A percentile compares a stretch with the other conserved stretches of the same genome.
phyloP scores from a whole-genome alignment of 2,797 vertebrate species.

The Hyperoplus lanceolatus region DNA sequence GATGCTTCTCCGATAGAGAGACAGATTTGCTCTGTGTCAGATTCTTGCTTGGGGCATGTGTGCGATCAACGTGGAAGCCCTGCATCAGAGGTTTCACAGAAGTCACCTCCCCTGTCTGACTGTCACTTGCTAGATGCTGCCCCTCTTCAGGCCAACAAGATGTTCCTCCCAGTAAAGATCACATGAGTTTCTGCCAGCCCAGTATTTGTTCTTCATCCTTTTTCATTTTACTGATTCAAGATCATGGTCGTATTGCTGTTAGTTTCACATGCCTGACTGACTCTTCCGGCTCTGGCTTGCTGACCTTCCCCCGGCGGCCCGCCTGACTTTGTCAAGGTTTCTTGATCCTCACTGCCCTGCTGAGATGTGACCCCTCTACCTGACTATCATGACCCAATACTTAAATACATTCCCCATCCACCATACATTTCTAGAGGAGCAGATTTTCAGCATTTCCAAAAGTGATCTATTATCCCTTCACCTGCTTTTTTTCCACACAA shows the following conservation, averaged over 20 bases:
- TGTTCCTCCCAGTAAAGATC: constrained; percentile 54
- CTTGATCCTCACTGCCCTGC: constrained; percentile 64
- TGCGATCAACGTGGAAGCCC: constrained; percentile 33
- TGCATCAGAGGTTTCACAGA: constrained; percentile 45
- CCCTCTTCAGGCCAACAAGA: constrained; percentile 44
- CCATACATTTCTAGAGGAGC: constrained; percentile 19
- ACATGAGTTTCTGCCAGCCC: constrained; percentile 32
- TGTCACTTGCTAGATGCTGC: constrained; percentile 54
- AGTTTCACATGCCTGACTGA: constrained; percentile 60
- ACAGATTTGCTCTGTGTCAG: constrained; percentile 37
- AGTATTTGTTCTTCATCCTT: constrained; percentile 29
- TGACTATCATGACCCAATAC: constrained; percentile 50
- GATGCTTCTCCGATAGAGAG: constrained; percentile 24
- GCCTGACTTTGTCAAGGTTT: constrained; percentile 47
- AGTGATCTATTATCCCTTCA: constrained; percentile 15
- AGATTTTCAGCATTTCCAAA: constrained; percentile 37
- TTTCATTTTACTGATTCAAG: constrained; percentile 44
- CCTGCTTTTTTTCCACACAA: neutral
- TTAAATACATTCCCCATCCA: constrained; percentile 38
- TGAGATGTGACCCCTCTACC: constrained; percentile 62
- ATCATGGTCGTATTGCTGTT: constrained; percentile 50
- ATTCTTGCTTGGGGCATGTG: constrained; percentile 31
- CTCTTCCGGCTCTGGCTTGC: constrained; percentile 62
- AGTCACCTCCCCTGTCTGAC: constrained; percentile 64
- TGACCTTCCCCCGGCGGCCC: constrained; percentile 22